Conservation (phyloP, 2,113 vertebrate genomes). For the Pygoscelis adeliae region DNA sequence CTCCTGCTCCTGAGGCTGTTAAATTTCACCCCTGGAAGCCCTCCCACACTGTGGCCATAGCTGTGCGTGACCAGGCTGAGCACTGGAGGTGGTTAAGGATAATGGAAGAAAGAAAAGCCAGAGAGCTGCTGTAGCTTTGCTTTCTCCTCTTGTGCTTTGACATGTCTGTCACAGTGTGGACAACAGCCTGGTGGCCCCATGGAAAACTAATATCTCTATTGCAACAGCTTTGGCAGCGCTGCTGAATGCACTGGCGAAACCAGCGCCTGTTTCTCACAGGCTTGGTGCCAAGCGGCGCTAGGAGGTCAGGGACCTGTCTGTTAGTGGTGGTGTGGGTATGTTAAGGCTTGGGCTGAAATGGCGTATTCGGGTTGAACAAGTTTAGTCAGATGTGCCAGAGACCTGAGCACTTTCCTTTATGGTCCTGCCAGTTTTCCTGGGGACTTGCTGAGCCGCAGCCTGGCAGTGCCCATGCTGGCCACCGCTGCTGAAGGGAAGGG, state of each 20-base stretch:
- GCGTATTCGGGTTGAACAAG: neutral
- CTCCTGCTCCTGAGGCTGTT: neutral
- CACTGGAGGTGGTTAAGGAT: neutral
- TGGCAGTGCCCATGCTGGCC: neutral
- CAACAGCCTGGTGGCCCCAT: neutral
- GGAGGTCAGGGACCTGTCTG: neutral
- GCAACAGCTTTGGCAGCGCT: neutral
- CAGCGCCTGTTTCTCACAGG: neutral
- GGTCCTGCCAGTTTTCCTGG: neutral
- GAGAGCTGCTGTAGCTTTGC: neutral
- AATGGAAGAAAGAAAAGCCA: neutral
- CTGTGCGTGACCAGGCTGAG: neutral
- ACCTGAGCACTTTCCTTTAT: neutral
- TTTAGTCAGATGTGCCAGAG: neutral
- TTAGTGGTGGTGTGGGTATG: neutral
- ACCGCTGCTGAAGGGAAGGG: neutral
- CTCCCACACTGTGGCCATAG: fast-evolving
- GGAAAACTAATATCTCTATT: too few species aligned
- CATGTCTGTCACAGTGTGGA: neutral
- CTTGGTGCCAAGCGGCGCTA: neutral
- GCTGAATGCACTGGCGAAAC: neutral
- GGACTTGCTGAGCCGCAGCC: neutral
- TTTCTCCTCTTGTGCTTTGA: neutral
- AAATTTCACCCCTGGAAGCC: neutral
- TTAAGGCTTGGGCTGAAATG: neutral